Evolutionary conservation across 2,797 vertebrate species (phyloP), one percentile per base, ranked within the genome.

Genomic region (Gymnoscopelus braueri): DNA sequence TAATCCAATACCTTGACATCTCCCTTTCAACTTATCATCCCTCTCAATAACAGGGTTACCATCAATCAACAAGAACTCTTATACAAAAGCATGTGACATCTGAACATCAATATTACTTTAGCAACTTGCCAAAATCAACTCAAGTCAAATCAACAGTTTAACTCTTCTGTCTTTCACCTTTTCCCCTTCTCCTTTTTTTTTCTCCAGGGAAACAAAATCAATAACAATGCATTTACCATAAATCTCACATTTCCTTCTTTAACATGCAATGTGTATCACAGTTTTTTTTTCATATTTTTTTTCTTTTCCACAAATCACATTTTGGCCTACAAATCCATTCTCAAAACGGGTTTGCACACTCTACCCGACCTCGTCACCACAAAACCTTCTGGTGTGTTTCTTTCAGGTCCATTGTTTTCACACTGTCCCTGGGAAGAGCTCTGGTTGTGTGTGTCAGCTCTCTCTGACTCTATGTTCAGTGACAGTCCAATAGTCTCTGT

Each of bases 101-200:
- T 19, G 19, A 19, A 1, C 19, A 19, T 19, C 19, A 19, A 19
- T 19, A 19, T 19, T 19, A 19, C 19, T 19, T 19, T 19, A 19
- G 19, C 32, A 32, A 32, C 19, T 19, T 19, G 19, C 1, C 19
- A 19, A 19, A 19, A 19, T 19, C 19, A 32, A 32, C 29, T 32
- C 5, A 32, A 2, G 5, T 2, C n/a, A n/a, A n/a, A n/a, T n/a
- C n/a, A n/a, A n/a, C n/a, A n/a, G n/a, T n/a, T n/a, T n/a, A n/a
- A n/a, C 29, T 32, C 5, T 5, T 2, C 29, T n/a, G n/a, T n/a
- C n/a, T n/a, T 32, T 32, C 29, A 32, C 29, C 29, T 5, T 5
- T 5, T 5, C 29, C 29, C 29, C 29, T 32, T 32, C n/a, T 60
- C 15, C 15, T 66, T 47, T 63, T 63, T 52, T 64, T 64, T 9